A percentile compares a stretch with the other conserved stretches of the same genome.
Evolutionary conservation across 2,113 vertebrate genomes (phyloP).

Genomic region (Cottus gobio): DNA sequence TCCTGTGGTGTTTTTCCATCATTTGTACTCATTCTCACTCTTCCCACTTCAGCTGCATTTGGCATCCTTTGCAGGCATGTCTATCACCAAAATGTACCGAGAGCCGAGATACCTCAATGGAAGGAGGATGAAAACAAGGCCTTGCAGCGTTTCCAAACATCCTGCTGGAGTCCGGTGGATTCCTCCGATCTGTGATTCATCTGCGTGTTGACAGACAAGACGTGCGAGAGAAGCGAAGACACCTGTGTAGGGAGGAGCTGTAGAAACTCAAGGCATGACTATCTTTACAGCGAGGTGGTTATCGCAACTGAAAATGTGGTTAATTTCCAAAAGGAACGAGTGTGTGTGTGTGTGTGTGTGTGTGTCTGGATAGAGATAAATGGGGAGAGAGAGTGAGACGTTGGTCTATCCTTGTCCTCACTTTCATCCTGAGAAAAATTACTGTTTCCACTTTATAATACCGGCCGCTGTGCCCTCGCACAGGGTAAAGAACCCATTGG

Average conservation of each 20-base stretch:
- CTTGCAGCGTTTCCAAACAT: constrained; percentile 66
- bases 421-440: constrained; percentile 37
- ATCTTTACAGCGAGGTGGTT: constrained; percentile 38
- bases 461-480: constrained; percentile 21
- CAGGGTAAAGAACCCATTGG: constrained; percentile 5
- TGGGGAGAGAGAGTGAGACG: neutral
- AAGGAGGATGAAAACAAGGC: constrained; percentile 60
- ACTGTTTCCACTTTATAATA: constrained; percentile 45
- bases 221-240: constrained; percentile 41
- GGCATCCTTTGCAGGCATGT: constrained; percentile 33
- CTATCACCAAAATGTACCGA: constrained; percentile 48
- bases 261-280: constrained; percentile 38
- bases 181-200: constrained; percentile 57
- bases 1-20: constrained; percentile 32
- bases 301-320: constrained; percentile 2
- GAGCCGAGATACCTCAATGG: constrained; percentile 29
- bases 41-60: constrained; percentile 29
- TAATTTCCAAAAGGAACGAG: constrained; percentile 11
- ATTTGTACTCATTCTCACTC: constrained; percentile 23
- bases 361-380: constrained; percentile 6
- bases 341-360: neutral
- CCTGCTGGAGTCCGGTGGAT: constrained; percentile 40
- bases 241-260: constrained; percentile 64
- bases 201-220: constrained; percentile 64
- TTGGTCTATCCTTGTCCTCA: constrained; percentile 19